Evolutionary conservation across 2,113 vertebrate genomes (phyloP).

Genomic region (Albula glossodonta): DNA sequence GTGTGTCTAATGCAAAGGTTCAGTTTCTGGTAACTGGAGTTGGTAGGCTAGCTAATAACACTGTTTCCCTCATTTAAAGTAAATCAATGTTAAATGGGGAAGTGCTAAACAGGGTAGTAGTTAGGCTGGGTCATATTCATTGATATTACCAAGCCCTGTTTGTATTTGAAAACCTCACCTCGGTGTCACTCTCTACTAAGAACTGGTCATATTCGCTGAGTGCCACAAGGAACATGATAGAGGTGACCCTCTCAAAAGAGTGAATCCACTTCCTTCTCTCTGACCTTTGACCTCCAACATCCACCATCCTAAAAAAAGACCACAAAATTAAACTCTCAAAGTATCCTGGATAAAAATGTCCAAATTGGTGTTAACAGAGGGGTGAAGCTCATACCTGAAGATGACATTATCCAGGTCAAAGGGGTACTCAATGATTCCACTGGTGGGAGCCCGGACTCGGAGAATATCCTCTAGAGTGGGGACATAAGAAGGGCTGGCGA

Average conservation of each 20-base stretch:
- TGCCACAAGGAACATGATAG: constrained; percentile 83
- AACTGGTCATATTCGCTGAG: constrained; percentile 89
- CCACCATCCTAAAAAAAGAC: constrained; percentile 80
- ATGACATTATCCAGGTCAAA: constrained; percentile 75
- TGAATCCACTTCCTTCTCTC: constrained; percentile 91
- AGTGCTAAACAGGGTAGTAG: too few relatives aligned
- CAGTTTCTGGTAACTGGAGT: too few relatives aligned
- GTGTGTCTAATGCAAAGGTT: too few relatives aligned
- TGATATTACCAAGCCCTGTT: not conserved
- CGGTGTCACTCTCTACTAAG: constrained; percentile 74
- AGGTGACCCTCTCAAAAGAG: constrained; percentile 86
- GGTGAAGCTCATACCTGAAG: constrained; percentile 70
- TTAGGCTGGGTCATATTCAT: not conserved
- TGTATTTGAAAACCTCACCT: constrained; percentile 60
- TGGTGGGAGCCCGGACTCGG: constrained; percentile 74
- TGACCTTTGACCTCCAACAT: constrained; percentile 85
- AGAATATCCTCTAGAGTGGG: constrained; percentile 79
- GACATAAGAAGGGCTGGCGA: constrained; percentile 62
- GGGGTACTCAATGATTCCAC: constrained; percentile 80
- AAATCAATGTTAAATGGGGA: too few relatives aligned
- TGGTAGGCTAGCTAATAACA: too few relatives aligned
- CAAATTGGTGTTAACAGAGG: too few relatives aligned
- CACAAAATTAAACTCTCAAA: not conserved
- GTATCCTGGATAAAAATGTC: too few relatives aligned
- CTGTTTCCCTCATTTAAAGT: too few relatives aligned